phyloP scores from a whole-genome alignment of 2,888 invertebrate species.

The Euspilapteryx auroguttella region DNA sequence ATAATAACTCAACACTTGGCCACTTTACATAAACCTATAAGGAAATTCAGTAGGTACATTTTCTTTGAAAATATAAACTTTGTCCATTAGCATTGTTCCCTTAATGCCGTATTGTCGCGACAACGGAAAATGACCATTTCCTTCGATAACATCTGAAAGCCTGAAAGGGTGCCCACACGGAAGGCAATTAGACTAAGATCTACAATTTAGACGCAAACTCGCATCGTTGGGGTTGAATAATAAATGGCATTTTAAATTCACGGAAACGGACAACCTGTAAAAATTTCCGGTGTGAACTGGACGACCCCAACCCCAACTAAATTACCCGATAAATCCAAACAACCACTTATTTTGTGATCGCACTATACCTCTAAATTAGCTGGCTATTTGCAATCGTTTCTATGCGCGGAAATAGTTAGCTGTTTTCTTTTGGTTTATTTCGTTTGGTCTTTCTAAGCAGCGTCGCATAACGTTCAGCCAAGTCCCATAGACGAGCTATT shows the following conservation, averaged over 20 bases:
- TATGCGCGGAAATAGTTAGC: too few species aligned
- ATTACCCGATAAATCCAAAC: too few species aligned
- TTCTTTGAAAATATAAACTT: conserved; percentile 6
- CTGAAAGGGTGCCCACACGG: conserved; percentile 45
- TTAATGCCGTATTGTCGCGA: conserved; percentile 41
- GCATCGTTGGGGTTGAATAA: conserved; percentile 12
- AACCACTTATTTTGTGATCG: not conserved
- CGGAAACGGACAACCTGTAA: conserved; percentile 13
- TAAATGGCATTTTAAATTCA: conserved; percentile 26
- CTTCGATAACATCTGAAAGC: conserved; percentile 57
- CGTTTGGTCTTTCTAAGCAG: too few species aligned
- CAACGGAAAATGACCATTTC: conserved; percentile 60
- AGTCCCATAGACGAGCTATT: too few species aligned
- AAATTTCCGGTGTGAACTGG: conserved; percentile 3
- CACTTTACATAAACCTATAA: too few species aligned
- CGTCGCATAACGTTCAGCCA: too few species aligned
- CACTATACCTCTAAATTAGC: too few species aligned
- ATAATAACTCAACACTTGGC: too few species aligned
- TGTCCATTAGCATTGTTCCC: conserved; percentile 50
- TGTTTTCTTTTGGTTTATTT: too few species aligned
- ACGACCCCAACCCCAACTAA: conserved; percentile 1
- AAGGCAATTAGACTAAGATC: conserved; percentile 33
- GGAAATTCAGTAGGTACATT: conserved; percentile 2
- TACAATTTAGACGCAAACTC: conserved; percentile 17
- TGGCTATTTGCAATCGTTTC: too few species aligned